Percentiles rank a stretch among this genome's conserved stretches.
Conservation (phyloP, 2,113 vertebrate species). For the Ursus arctos region DNA sequence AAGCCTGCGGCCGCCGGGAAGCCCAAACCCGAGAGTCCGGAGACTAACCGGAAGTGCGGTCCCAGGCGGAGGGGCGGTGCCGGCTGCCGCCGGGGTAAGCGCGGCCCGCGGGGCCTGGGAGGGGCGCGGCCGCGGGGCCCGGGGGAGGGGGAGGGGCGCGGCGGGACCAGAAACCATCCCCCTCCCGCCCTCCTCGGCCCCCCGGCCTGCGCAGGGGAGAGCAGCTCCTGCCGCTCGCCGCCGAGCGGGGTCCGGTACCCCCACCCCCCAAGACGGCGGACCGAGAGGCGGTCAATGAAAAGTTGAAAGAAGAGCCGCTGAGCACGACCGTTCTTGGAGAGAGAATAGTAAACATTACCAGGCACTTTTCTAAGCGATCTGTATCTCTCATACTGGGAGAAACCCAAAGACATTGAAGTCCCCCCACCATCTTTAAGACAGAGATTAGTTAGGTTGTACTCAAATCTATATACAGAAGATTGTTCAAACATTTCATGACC, state of each 20-base stretch:
- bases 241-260: not conserved
- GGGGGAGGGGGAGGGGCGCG: not conserved
- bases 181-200: not conserved
- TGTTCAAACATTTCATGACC: not conserved
- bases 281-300: not conserved
- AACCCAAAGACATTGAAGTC: not conserved
- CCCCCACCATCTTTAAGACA: not conserved
- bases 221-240: not conserved
- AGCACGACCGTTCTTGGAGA: not conserved
- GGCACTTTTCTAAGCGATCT: not conserved
- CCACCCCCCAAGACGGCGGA: not conserved
- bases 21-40: not conserved
- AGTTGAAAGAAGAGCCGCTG: slow-evolving; percentile 55
- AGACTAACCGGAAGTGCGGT: slow-evolving; percentile 76
- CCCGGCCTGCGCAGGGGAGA: not conserved
- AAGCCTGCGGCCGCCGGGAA: not conserved
- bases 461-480: not conserved
- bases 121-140: not conserved
- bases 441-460: not conserved
- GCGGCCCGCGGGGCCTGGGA: not conserved
- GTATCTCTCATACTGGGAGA: not conserved
- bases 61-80: slow-evolving; percentile 56
- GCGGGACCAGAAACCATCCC: not conserved
- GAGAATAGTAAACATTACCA: not conserved
- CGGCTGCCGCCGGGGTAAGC: slow-evolving; percentile 34